phyloP scores from a whole-genome alignment of 2,797 vertebrate species.

The Erethizon dorsatum region DNA sequence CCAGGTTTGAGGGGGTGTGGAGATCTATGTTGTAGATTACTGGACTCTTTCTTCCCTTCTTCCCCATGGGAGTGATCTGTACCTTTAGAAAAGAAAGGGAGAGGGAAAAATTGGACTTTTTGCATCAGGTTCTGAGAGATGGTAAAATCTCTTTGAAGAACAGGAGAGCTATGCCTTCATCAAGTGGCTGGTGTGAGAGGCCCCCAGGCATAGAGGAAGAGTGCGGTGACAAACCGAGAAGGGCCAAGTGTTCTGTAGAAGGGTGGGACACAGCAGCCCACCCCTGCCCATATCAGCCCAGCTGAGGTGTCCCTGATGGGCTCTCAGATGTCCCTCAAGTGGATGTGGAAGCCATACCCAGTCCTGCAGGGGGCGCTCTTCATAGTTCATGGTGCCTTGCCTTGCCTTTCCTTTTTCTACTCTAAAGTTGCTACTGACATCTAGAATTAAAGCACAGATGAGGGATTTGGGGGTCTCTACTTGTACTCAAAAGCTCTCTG shows the following conservation, averaged over 20 bases:
- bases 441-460: conserved; percentile 30
- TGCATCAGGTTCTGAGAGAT: neutral
- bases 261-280: too few species aligned
- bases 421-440: conserved; percentile 9
- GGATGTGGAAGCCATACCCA: neutral
- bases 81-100: conserved; percentile 4
- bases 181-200: neutral
- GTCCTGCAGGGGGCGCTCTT: neutral
- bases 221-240: neutral
- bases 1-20: neutral
- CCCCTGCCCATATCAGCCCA: neutral
- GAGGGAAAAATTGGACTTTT: neutral
- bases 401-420: neutral
- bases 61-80: neutral
- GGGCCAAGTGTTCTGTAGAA: too few species aligned
- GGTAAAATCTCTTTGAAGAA: conserved; percentile 43
- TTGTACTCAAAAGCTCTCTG: conserved; percentile 23
- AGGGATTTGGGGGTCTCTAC: neutral
- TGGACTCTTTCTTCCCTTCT: neutral
- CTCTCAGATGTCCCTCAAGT: neutral
- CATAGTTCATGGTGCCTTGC: neutral
- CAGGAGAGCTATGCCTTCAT: neutral
- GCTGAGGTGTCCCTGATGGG: neutral
- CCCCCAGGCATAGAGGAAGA: neutral
- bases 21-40: neutral